phyloP scores from a whole-genome alignment of 2,113 vertebrate species.

The Hylia prasina region DNA sequence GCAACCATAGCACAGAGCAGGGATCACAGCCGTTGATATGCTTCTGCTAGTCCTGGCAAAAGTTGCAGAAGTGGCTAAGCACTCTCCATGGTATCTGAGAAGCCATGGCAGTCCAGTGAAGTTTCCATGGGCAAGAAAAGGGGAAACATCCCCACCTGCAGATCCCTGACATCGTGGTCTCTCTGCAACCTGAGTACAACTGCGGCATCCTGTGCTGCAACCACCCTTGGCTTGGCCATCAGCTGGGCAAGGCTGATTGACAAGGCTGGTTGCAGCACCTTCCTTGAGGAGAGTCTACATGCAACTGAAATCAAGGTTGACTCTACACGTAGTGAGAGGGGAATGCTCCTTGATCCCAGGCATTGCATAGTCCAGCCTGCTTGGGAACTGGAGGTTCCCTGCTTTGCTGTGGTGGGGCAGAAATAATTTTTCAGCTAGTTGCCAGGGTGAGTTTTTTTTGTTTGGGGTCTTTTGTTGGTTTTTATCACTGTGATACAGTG shows the following conservation, averaged over 20 bases:
- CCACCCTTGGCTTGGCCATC: not conserved
- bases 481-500: not conserved
- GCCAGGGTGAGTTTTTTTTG: too few species aligned
- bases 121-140: not conserved
- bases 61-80: not conserved
- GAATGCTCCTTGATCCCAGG: not conserved
- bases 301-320: not conserved
- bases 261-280: not conserved
- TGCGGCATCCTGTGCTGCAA: not conserved
- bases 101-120: not conserved
- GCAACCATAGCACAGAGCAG: not conserved
- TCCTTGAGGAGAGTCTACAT: not conserved
- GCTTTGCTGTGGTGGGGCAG: not conserved
- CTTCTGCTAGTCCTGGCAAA: not conserved
- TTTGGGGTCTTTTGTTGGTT: not conserved
- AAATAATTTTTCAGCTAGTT: not conserved
- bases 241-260: not conserved
- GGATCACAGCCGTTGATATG: not conserved
- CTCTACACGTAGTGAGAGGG: not conserved
- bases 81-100: not conserved
- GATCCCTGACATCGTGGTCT: not conserved
- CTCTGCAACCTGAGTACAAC: not conserved
- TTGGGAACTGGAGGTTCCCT: too few species aligned
- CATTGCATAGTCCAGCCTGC: not conserved
- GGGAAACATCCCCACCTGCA: not conserved